Conservation (phyloP, 2,113 vertebrate genomes). For the Ancistrus triradiatus region DNA sequence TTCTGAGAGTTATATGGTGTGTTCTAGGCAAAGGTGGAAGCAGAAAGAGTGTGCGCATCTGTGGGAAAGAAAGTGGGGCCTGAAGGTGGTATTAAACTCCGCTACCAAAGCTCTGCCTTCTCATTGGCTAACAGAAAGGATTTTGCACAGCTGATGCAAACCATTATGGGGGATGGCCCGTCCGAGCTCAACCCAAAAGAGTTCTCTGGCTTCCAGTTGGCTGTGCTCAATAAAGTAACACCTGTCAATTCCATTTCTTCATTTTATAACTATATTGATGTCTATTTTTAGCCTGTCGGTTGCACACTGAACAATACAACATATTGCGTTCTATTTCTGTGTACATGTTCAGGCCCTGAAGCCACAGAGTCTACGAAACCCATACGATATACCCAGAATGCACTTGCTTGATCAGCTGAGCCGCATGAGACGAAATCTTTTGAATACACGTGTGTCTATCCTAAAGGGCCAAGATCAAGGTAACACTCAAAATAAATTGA, state of each 20-base stretch:
- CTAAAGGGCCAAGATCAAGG: slow-evolving; percentile 88
- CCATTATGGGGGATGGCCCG: slow-evolving; percentile 79
- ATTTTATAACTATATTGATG: too few relatives aligned
- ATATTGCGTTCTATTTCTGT: background rate
- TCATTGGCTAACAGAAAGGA: slow-evolving; percentile 84
- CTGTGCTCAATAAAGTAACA: slow-evolving; percentile 84
- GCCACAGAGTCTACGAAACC: slow-evolving; percentile 91
- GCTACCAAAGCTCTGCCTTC: slow-evolving; percentile 76
- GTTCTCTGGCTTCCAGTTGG: slow-evolving; percentile 91
- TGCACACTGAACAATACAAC: too few relatives aligned
- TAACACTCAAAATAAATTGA: slow-evolving; percentile 42
- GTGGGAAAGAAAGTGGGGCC: slow-evolving; percentile 84
- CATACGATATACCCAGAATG: slow-evolving; percentile 91
- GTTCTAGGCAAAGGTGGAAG: slow-evolving; percentile 89
- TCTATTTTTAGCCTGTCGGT: background rate
- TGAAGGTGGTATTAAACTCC: slow-evolving; percentile 88
- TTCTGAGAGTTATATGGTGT: background rate
- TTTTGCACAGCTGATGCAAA: slow-evolving; percentile 87
- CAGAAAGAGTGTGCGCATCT: slow-evolving; percentile 85
- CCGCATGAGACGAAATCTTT: slow-evolving; percentile 93
- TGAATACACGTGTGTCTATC: slow-evolving; percentile 69
- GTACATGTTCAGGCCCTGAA: slow-evolving; percentile 76
- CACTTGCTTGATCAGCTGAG: slow-evolving; percentile 95
- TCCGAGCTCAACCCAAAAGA: slow-evolving; percentile 90
- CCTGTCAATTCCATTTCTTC: background rate